Percentiles rank a stretch among this genome's conserved stretches.
Conservation (phyloP, 2,797 vertebrate species). For the Melanotaenia maccullochi region DNA sequence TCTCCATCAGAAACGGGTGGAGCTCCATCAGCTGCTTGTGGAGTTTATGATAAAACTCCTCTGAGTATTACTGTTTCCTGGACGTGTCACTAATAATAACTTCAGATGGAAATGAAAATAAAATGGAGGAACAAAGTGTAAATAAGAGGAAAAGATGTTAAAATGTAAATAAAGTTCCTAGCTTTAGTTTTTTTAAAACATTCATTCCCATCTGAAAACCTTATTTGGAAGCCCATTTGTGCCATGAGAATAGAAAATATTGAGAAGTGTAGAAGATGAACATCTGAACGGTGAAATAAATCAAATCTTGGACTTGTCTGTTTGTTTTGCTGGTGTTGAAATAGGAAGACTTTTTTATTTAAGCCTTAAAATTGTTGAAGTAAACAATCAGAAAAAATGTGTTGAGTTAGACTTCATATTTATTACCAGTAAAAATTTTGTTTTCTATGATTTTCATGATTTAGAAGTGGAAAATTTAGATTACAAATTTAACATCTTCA, state of each 20-base stretch:
- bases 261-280: not conserved
- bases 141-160: slow-evolving; percentile 72
- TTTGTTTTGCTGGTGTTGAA: no score
- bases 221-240: slow-evolving; percentile 28
- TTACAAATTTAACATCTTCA: no score
- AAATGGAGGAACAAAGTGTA: slow-evolving; percentile 63
- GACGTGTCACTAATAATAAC: not conserved
- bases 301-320: not conserved
- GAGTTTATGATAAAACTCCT: no score
- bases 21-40: no score
- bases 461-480: no score
- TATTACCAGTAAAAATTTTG: no score
- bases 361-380: no score
- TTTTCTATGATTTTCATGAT: not conserved
- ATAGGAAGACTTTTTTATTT: not conserved
- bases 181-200: slow-evolving; percentile 52
- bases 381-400: no score
- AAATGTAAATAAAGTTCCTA: slow-evolving; percentile 75
- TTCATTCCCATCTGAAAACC: slow-evolving; percentile 44
- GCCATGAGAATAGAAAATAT: slow-evolving; percentile 21
- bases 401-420: no score
- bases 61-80: no score
- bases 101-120: slow-evolving; percentile 39
- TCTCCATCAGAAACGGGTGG: no score
- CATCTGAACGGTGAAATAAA: no score